Conservation (phyloP, 2,113 vertebrate species). For the Oreochromis spilurus region DNA sequence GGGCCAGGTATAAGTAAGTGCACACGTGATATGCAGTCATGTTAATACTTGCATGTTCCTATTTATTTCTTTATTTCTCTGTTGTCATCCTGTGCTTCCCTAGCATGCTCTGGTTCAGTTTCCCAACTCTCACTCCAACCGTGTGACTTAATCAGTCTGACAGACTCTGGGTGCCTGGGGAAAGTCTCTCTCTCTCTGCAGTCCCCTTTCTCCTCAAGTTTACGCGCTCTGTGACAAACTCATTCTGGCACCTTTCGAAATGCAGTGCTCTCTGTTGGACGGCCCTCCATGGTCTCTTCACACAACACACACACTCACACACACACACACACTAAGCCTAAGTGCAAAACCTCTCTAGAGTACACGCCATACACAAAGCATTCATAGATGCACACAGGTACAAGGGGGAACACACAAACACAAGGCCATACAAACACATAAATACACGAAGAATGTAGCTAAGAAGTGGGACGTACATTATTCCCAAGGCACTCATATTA, state of each 20-base stretch:
- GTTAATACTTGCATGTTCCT: slow-evolving; percentile 54
- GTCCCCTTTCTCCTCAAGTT: slow-evolving; percentile 78
- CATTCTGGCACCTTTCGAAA: slow-evolving; percentile 81
- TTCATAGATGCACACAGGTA: slow-evolving; percentile 4
- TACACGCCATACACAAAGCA: slow-evolving; percentile 4
- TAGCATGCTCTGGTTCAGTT: slow-evolving; percentile 66
- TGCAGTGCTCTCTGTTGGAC: slow-evolving; percentile 53
- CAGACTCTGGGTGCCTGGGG: slow-evolving; percentile 83
- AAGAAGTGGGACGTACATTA: background rate
- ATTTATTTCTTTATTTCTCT: slow-evolving; percentile 49
- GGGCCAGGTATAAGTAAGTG: slow-evolving; percentile 59
- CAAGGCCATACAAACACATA: background rate
- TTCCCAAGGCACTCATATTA: background rate
- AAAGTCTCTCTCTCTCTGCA: slow-evolving; percentile 68
- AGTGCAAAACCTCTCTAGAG: slow-evolving; percentile 17
- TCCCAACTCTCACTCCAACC: slow-evolving; percentile 70
- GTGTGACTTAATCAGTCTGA: slow-evolving; percentile 86
- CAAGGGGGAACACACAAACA: background rate
- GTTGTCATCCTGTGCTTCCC: slow-evolving; percentile 46
- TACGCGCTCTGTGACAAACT: slow-evolving; percentile 79
- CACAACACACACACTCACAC: slow-evolving; percentile 27
- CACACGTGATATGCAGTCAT: slow-evolving; percentile 41
- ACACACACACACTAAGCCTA: slow-evolving; percentile 8
- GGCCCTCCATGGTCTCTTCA: slow-evolving; percentile 38
- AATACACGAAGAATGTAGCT: slow-evolving; percentile 6